Conservation (phyloP, 2,888 invertebrate genomes). For the Orchesellides sinensis region DNA sequence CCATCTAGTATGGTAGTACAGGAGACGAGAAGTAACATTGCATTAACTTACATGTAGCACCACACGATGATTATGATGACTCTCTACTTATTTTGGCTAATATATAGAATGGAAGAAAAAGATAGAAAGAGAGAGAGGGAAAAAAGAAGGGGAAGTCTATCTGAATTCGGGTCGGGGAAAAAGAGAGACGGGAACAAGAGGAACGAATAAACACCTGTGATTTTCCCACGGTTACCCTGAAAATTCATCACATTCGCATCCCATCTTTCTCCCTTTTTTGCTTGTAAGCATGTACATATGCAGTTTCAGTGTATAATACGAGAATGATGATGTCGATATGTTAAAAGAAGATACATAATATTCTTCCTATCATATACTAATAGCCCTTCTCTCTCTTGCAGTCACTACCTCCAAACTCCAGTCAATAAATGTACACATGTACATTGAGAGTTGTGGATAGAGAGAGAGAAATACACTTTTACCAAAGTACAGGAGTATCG, state of each 20-base stretch:
- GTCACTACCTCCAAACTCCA: constrained; percentile 47
- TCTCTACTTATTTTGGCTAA: constrained; percentile 38
- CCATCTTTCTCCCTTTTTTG: constrained; percentile 58
- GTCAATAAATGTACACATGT: too few species aligned
- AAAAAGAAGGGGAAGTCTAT: constrained; percentile 46
- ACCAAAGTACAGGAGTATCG: too few species aligned
- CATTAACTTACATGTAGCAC: constrained; percentile 4
- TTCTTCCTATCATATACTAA: not conserved
- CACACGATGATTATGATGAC: constrained; percentile 36
- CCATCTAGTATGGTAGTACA: constrained; percentile 8
- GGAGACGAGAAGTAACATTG: not conserved
- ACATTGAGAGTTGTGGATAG: too few species aligned
- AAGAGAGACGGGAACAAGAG: constrained; percentile 69
- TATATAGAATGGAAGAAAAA: not conserved
- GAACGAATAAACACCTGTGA: constrained; percentile 71
- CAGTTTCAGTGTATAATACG: too few species aligned
- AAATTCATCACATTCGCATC: constrained; percentile 73
- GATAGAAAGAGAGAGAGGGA: constrained; percentile 41
- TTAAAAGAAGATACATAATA: constrained; percentile 26
- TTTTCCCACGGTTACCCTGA: constrained; percentile 73
- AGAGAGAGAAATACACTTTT: too few species aligned
- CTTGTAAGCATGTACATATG: constrained; percentile 42
- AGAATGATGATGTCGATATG: constrained; percentile 52
- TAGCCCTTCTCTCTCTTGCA: constrained; percentile 4
- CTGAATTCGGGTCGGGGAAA: constrained; percentile 68